Base-by-base conservation (phyloP, 2,888 invertebrate species). In the Andrena bucephala region DNA sequence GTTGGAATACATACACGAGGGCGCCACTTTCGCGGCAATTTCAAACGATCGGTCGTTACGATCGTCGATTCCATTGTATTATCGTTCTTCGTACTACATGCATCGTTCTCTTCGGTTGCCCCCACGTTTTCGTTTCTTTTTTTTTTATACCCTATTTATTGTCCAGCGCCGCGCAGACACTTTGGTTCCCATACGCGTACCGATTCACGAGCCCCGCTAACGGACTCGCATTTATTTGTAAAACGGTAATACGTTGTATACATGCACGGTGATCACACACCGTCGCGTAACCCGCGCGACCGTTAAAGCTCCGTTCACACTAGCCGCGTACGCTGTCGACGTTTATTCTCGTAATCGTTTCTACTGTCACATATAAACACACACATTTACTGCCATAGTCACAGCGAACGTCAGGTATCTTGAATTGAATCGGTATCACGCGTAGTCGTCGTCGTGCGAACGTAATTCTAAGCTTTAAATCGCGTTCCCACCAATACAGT, bases 61-160 rank as follows among this genome's bases (percentile, higher is more conserved):
- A 84, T 88, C 75, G 52, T 65, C 78, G 75, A 31, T 84, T 74
- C 68, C 59, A 67, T 67, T 76, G 54, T 73, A 20, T 10, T 10
- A 77, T 65, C 67, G 50, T 65, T 50, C 27, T 70, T 36, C 68
- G 70, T 62, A 71, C 73, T 67, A 33, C 42, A 52, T 7, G 8
- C 20, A 24, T 31, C 24, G 60, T 78, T 77, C 72, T 72, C 66
- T 74, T 73, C 82, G 67, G 72, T 71, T 81, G 31, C 66, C 68
- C 59, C 50, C 20, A 20, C 24, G 27, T 24, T 16, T 4, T 24
- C 33, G 42, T 31, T 66, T 60, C 59, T 65, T 68, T 75, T 80
- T 80, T 75, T 75, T 84, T 86, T 78, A 69, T 84, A 82, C 73
- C 85, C 84, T 90, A 89, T 89, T 89, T 87, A 90, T 89, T 90